Base-by-base conservation (phyloP, 2,888 invertebrate genomes). In the Cryptocheilus praepositus region DNA sequence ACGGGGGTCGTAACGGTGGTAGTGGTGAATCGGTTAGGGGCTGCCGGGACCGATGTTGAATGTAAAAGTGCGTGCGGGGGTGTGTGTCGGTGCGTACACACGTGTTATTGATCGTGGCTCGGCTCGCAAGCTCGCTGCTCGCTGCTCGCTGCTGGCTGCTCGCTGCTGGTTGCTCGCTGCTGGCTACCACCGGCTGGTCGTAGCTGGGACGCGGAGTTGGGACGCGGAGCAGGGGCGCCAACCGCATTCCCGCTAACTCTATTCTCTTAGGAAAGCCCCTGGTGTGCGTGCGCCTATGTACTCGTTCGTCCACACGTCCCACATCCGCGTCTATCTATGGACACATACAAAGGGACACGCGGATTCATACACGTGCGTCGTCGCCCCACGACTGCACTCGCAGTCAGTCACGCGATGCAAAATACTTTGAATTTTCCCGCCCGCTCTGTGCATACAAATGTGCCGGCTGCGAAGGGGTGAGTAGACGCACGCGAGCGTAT, bases 91-190 rank as follows among this genome's bases (percentile, higher is more conserved):
- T 85, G 85, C 87, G 85, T 84, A 80, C 85, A 85, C 85, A 86
- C 87, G 87, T 87, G 87, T 83, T 88, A 88, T 88, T 87, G 86
- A 88, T 88, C 87, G 86, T 78, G 78, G 72, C 76, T 78, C 80
- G 75, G 77, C 77, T 53, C 56, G 63, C 16, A 7, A 64, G 25
- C 25, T 25, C 25, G 25, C 25, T n/a, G n/a, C 68, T 69, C 71
- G 72, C 68, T 70, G 73, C 58, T 64, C 66, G 52, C 65, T 46
- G 60, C 70, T 36, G 75, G 77, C 80, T 74, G 76, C 77, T n/a
- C n/a, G n/a, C n/a, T n/a, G n/a, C n/a, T 51, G 51, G 61, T 28
- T 28, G 65, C 68, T 68, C 71, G 72, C 67, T 70, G 72, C 57
- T 64, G 64, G 46, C 64, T 46, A 57, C 70, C 28, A 28, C 61